These are phyloP conservation scores for Lepidotrigona ventralis DNA, from an alignment of 1,140 invertebrate genomes.

Conservation along the genomic window DNA sequence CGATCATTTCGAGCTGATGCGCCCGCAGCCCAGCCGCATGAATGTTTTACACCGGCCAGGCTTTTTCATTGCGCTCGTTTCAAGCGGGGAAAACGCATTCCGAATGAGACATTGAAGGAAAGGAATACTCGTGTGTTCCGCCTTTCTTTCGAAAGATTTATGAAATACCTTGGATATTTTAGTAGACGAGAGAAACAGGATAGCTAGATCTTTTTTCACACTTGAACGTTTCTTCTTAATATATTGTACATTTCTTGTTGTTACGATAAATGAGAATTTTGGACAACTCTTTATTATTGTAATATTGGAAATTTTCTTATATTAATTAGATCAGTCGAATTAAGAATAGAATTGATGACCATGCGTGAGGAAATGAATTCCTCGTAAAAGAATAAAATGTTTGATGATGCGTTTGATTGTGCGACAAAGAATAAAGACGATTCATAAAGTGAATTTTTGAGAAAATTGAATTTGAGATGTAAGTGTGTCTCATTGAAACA, in stretches of 20 bases:
- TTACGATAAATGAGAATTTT: too few relatives aligned
- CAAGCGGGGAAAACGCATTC: not conserved
- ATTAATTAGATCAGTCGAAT: too few relatives aligned
- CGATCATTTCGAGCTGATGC: constrained; percentile 48
- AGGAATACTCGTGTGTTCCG: not conserved
- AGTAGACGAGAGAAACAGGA: not conserved
- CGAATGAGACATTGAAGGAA: not conserved
- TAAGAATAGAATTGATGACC: too few relatives aligned
- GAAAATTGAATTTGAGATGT: not conserved
- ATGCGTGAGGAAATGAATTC: too few relatives aligned
- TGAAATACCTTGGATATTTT: not conserved
- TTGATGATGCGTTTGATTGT: too few relatives aligned
- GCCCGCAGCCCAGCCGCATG: constrained; percentile 5
- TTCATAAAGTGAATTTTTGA: not conserved
- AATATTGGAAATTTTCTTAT: too few relatives aligned
- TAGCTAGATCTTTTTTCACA: not conserved
- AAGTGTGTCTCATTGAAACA: not conserved
- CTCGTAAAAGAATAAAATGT: too few relatives aligned
- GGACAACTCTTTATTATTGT: too few relatives aligned
- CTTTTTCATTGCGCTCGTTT: not conserved
- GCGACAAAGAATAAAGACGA: too few relatives aligned
- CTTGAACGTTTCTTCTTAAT: not conserved
- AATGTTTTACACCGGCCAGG: constrained; percentile 29
- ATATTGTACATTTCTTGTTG: too few relatives aligned
- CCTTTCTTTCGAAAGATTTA: not conserved